Evolutionary conservation across 2,113 vertebrate species (phyloP).

Genomic region (Centropus unirufus): DNA sequence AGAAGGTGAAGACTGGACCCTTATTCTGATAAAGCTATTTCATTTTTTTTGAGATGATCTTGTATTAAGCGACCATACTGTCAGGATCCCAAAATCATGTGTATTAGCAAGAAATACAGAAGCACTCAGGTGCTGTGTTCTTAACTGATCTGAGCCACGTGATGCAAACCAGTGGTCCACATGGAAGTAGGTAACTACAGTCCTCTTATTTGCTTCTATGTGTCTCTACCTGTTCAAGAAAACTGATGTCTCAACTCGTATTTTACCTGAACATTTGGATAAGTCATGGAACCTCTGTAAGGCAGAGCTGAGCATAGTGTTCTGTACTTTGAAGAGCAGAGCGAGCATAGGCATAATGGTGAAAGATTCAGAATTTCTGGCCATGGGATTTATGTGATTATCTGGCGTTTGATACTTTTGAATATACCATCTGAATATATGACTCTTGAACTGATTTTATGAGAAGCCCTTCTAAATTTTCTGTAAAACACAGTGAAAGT

Average conservation of each 20-base stretch:
- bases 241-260: background rate
- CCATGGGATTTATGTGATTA: background rate
- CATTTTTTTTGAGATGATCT: background rate
- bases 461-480: background rate
- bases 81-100: background rate
- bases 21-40: background rate
- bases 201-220: rapidly evolving
- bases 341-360: background rate
- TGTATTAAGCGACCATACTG: rapidly evolving
- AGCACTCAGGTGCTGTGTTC: background rate
- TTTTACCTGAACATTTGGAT: background rate
- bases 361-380: background rate
- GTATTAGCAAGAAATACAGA: background rate
- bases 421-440: background rate
- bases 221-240: background rate
- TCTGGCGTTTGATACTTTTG: background rate
- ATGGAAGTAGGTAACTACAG: background rate
- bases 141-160: background rate
- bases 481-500: background rate
- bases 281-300: background rate
- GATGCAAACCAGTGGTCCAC: background rate
- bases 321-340: background rate
- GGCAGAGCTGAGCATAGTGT: background rate
- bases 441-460: background rate
- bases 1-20: background rate